These are phyloP conservation scores for Herpailurus yagouaroundi DNA, from an alignment of 2,113 vertebrate species.

Conservation along the genomic window DNA sequence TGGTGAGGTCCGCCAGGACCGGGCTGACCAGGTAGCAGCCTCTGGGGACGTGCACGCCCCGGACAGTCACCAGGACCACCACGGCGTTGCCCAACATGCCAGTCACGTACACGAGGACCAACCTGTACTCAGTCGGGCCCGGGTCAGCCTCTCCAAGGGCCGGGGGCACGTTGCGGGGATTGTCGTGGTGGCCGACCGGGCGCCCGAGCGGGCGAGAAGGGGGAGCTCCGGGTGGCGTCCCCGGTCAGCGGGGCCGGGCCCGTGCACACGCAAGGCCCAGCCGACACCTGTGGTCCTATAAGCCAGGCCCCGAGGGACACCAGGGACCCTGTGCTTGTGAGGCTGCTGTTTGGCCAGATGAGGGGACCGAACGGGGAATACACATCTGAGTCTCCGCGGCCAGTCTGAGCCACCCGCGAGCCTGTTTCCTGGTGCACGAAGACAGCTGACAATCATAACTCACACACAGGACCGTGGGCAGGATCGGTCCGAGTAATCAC, in stretches of 20 bases:
- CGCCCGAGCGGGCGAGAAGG: not conserved
- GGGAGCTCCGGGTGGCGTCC: not conserved
- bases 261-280: not conserved
- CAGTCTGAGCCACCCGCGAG: not conserved
- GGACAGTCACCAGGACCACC: conserved; percentile 89
- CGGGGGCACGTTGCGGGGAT: conserved; percentile 86
- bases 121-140: conserved; percentile 86
- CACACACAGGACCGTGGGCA: not conserved
- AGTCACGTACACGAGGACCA: conserved; percentile 85
- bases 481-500: not conserved
- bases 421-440: not conserved
- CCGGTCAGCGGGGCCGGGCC: not conserved
- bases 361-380: not conserved
- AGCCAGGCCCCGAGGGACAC: not conserved
- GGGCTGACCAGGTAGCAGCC: conserved; percentile 91
- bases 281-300: not conserved
- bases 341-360: no score
- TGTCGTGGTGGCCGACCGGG: conserved; percentile 58
- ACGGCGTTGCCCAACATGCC: conserved; percentile 91
- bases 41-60: conserved; percentile 89
- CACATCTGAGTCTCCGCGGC: not conserved
- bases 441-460: not conserved
- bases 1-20: conserved; percentile 88
- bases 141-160: conserved; percentile 61
- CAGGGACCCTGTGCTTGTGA: fast-evolving